phyloP scores from a whole-genome alignment of 2,888 invertebrate species.

The Hirtodrosophila alboralis region DNA sequence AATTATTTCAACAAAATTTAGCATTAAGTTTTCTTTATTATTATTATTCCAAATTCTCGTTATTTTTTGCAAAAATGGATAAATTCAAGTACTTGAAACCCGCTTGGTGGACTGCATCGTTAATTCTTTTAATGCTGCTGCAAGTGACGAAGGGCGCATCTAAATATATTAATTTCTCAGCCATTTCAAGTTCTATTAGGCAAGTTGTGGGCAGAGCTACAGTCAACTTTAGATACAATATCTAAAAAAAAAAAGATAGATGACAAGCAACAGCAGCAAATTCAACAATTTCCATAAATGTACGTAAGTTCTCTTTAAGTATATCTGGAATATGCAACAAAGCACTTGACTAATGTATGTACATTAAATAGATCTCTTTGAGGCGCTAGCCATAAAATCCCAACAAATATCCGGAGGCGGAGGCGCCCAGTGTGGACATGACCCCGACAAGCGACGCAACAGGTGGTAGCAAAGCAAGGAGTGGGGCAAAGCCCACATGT shows the following conservation, averaged over 20 bases:
- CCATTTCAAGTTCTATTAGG: background rate
- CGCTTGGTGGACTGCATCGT: constrained; percentile 44
- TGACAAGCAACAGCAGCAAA: constrained; percentile 7
- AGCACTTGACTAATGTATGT: constrained; percentile 30
- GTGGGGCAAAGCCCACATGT: constrained; percentile 27
- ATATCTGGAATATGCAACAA: constrained; percentile 4
- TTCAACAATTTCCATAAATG: background rate
- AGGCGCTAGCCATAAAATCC: background rate
- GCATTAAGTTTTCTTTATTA: no score
- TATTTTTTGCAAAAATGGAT: constrained; percentile 41
- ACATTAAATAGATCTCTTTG: constrained; percentile 42
- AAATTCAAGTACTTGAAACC: constrained; percentile 41
- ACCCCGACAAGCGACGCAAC: constrained; percentile 65
- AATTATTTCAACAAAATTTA: background rate
- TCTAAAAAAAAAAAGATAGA: background rate
- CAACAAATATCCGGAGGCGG: constrained; percentile 22
- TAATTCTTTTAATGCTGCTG: constrained; percentile 39
- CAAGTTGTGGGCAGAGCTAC: background rate
- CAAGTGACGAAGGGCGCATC: constrained; percentile 28
- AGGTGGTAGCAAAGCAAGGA: constrained; percentile 54
- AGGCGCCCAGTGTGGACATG: constrained; percentile 61
- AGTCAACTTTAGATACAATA: background rate
- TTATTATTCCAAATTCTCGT: constrained; percentile 1
- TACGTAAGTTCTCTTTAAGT: background rate
- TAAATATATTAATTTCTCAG: constrained; percentile 2